Base-by-base conservation (phyloP, 2,797 vertebrate genomes). In the Knipowitschia caucasica region DNA sequence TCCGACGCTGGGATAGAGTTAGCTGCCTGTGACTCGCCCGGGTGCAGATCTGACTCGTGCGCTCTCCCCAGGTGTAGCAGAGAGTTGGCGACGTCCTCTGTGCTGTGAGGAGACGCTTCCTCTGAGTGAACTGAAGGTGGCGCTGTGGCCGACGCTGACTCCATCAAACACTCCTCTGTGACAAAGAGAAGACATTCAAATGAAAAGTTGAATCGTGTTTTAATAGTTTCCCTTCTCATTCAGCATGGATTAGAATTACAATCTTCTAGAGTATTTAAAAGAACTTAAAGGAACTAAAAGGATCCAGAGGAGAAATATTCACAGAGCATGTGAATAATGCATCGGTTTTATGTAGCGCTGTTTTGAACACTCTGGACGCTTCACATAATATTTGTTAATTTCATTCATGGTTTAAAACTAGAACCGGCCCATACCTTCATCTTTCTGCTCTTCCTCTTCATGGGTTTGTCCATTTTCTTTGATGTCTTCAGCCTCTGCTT, bases 61-160 rank as follows among this genome's bases (percentile, higher is more conserved):
- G 91, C 83, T 71, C 87, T 89, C 73, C 92, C 91, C 59, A 95
- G 84, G 79, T 95, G 91, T 18, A 95, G 89, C 62, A 96, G 92
- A 43, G 95, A 96, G 71, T 92, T 90, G 63, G 93, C 93, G 7
- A 93, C 92, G 25, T 86, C 85, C 21, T 84, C 64, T 0, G 62
- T 14, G 7, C 89, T 88, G 71, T 55, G 75, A 36, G 15, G 73
- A 64, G 4, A 4, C 38, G 20, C 11, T 3, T 42, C 21, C 21
- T 42, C 39, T n/a, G 11, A 14, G 5, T 20, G 5, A 5, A 52
- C 52, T 25, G 71, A 72, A 47, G 80, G 67, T 20, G 81, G 75
- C 18, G 71, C 67, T 62, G 68, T 47, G 65, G 34, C 50, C 10
- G 53, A 68, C 59, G 69, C 59, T 0, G 82, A 50, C 62, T 89